A percentile compares a stretch with the other conserved stretches of the same genome.
These are phyloP conservation scores for Polydrusus tereticollis DNA, from an alignment of 2,888 invertebrate species.

Conservation along the genomic window DNA sequence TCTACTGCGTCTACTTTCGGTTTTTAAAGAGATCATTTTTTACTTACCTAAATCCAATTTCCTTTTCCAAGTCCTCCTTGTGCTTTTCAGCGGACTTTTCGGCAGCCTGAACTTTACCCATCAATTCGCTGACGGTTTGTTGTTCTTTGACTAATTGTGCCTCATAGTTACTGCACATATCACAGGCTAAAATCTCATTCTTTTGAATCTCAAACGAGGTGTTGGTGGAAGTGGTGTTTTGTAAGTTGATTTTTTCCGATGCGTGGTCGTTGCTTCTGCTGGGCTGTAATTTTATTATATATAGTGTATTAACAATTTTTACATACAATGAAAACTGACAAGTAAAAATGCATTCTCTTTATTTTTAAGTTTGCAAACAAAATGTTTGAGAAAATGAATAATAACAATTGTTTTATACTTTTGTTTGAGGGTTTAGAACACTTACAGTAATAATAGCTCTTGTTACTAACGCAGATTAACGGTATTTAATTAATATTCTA, in stretches of 20 bases:
- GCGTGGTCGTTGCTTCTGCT: constrained; percentile 37
- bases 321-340: too few species aligned
- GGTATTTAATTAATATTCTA: too few species aligned
- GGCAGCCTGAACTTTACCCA: constrained; percentile 65
- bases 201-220: constrained; percentile 62
- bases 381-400: too few species aligned
- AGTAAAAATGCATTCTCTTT: too few species aligned
- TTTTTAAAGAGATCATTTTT: not conserved
- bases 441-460: too few species aligned
- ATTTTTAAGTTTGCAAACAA: too few species aligned
- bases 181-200: constrained; percentile 70
- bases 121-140: constrained; percentile 70
- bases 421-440: too few species aligned
- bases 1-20: too few species aligned
- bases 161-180: constrained; percentile 91
- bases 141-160: constrained; percentile 85
- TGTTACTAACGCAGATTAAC: too few species aligned
- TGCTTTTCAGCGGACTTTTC: constrained; percentile 74
- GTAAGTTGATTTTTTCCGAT: constrained; percentile 51
- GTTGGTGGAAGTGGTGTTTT: constrained; percentile 60
- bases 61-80: constrained; percentile 77
- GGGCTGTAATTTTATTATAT: not conserved
- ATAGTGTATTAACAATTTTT: too few species aligned
- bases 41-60: constrained; percentile 72
- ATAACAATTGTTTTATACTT: too few species aligned